Evolutionary conservation across 2,888 invertebrate genomes (phyloP), one percentile per base, ranked within the genome.

Genomic region (Sphinx pinastri): DNA sequence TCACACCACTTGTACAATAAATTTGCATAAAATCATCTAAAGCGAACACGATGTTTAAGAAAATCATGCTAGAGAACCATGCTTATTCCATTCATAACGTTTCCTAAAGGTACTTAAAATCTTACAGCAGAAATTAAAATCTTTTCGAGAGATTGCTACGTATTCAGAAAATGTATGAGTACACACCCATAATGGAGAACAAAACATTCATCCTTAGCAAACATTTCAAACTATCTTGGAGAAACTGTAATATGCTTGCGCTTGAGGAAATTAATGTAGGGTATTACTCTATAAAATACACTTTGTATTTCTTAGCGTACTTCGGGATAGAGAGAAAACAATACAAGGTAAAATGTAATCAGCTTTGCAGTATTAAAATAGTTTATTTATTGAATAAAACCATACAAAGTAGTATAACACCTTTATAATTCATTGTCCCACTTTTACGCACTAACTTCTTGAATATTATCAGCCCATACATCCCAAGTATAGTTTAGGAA

Each of bases 401-500:
- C 7, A 38, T 38, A 38, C 6, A 38, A 38, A 38, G 8, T 38
- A 38, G 38, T 38, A 38, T 38, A 38, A 38, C 38, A 38, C 4
- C 13, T 51, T 13, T 13, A 51, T 51, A 25, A 51, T 25, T 25
- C n/a, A 16, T 54, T 45, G 54, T 55, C 49, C 16, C 13, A n/a
- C 13, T 63, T 2, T 47, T n/a, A 60, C 12, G 38, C 38, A 38
- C 38, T 38, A 45, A 47, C 6, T 57, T n/a, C 47, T 12, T 25
- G 55, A 16, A 71, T 51, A 68, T 73, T 69, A 71, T 85, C 81
- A 38, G 81, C 82, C 86, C 88, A 93, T 25, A 85, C 75, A 45
- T 83, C 77, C 93, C 93, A 93, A 0, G 91, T 86, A 73, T 85
- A 88, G 75, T 91, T 90, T 73, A 83, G 84, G 13, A 84, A 78